Base-by-base conservation (phyloP, 37 sponge, comb jelly and placozoan genomes). In the Dysidea cf. avara region DNA sequence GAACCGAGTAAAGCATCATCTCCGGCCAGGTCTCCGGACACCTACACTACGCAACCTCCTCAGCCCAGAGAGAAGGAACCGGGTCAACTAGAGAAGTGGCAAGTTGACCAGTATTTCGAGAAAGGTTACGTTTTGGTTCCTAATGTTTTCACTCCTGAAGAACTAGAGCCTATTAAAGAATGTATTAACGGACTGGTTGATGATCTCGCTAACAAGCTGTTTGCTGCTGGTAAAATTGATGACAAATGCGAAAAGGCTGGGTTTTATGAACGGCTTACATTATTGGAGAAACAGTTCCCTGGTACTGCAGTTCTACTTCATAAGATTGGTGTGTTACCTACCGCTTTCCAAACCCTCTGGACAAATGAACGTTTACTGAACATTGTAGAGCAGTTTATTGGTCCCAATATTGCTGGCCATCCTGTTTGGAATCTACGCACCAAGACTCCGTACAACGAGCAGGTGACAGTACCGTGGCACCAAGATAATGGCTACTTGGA, bases 401-500 rank as follows among this genome's bases (percentile, higher is more conserved):
- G n/a, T n/a, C n/a, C n/a, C n/a, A n/a, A n/a, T n/a, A n/a, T n/a
- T n/a, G n/a, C n/a, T n/a, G n/a, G n/a, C n/a, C n/a, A n/a, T n/a
- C n/a, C n/a, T n/a, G n/a, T n/a, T n/a, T n/a, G n/a, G n/a, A n/a
- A n/a, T n/a, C n/a, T n/a, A 12, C 75, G 95, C 0, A 38, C 87
- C 36, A 94, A 94, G 73, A 86, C 78, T 12, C 95, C 95, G 0
- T 37, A 74, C 56, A 82, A 89, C 46, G 83, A 85, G 22, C 72
- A 82, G 66, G 75, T n/a, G n/a, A n/a, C n/a, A n/a, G n/a, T n/a
- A n/a, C n/a, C n/a, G n/a, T n/a, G n/a, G n/a, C n/a, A n/a, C 90
- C 95, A 94, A 50, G 95, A 94, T 84, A 86, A 82, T 67, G 90
- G 81, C 56, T 94, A 94, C 80, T 38, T 94, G 72, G 87, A 86